phyloP scores from a whole-genome alignment of 2,797 vertebrate species.

The Mergus octosetaceus region DNA sequence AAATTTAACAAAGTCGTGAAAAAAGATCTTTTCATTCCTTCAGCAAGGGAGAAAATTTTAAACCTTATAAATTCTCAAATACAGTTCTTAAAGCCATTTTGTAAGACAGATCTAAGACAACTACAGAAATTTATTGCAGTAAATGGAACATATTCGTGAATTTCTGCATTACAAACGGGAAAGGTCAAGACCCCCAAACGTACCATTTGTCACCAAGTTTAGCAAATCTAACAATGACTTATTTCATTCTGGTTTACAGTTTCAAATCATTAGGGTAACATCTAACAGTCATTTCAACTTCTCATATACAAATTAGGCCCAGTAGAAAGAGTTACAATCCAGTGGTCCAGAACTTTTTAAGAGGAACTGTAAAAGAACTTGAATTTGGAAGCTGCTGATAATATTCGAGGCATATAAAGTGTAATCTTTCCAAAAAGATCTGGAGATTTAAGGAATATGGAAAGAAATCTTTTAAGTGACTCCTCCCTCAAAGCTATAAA shows the following conservation, averaged over 20 bases:
- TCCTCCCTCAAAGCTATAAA: background rate
- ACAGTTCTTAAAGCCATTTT: conserved; percentile 1
- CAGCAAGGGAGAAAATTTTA: background rate
- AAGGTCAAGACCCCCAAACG: conserved; percentile 26
- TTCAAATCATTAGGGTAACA: conserved; percentile 1
- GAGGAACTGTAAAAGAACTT: background rate
- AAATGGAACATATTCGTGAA: conserved; percentile 4
- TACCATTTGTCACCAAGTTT: conserved; percentile 17
- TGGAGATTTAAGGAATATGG: background rate
- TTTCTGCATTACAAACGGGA: background rate
- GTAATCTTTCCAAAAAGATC: background rate
- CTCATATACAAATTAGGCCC: background rate
- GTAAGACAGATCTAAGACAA: background rate
- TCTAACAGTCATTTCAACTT: conserved; percentile 30
- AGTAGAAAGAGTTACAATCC: conserved; percentile 20
- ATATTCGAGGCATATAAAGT: conserved; percentile 1
- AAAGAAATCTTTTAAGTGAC: background rate
- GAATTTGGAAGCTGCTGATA: conserved; percentile 19
- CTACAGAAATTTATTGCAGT: conserved; percentile 6
- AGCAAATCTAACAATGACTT: conserved; percentile 24
- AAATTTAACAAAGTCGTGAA: background rate
- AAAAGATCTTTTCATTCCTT: background rate
- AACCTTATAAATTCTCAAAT: conserved; percentile 9
- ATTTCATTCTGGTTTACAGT: conserved; percentile 23
- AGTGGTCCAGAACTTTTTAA: conserved; percentile 34